These are phyloP conservation scores for Rhyzopertha dominica DNA, from an alignment of 1,140 invertebrate genomes.

Conservation along the genomic window DNA sequence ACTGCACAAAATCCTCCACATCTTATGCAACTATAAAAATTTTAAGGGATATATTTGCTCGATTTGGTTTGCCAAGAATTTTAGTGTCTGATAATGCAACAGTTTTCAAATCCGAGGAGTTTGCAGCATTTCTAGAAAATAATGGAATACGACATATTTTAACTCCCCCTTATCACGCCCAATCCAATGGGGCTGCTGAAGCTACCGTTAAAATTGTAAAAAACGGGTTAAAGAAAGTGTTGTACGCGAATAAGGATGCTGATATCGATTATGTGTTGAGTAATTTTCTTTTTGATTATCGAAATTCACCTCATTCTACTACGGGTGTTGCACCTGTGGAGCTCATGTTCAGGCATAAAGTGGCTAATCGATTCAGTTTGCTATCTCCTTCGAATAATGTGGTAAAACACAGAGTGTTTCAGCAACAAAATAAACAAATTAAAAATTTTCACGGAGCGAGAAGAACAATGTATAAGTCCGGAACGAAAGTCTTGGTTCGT, in stretches of 20 bases:
- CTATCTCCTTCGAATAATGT: too few relatives aligned
- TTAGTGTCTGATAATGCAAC: conserved; percentile 9
- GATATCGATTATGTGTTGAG: too few relatives aligned
- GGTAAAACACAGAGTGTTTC: too few relatives aligned
- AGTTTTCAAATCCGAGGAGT: conserved; percentile 7
- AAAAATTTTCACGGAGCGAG: too few relatives aligned
- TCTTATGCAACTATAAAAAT: conserved; percentile 8
- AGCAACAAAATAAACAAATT: too few relatives aligned
- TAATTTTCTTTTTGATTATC: too few relatives aligned
- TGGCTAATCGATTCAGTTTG: conserved; percentile 4
- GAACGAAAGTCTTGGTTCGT: too few relatives aligned
- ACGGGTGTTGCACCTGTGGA: not conserved
- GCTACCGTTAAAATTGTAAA: conserved; percentile 2
- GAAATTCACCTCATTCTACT: conserved; percentile 1
- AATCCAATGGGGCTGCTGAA: conserved; percentile 1
- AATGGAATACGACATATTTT: conserved; percentile 1
- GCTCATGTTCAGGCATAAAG: not conserved
- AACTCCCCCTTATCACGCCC: not conserved
- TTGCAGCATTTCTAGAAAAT: conserved; percentile 11
- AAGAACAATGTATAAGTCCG: too few relatives aligned
- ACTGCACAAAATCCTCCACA: conserved; percentile 11
- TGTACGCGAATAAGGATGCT: not conserved
- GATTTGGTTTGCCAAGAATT: conserved; percentile 10
- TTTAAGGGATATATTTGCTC: conserved; percentile 12
- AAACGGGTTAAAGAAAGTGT: not conserved